These are phyloP conservation scores for Neodontobutis hainanensis DNA, from an alignment of 2,113 vertebrate species.

Conservation along the genomic window DNA sequence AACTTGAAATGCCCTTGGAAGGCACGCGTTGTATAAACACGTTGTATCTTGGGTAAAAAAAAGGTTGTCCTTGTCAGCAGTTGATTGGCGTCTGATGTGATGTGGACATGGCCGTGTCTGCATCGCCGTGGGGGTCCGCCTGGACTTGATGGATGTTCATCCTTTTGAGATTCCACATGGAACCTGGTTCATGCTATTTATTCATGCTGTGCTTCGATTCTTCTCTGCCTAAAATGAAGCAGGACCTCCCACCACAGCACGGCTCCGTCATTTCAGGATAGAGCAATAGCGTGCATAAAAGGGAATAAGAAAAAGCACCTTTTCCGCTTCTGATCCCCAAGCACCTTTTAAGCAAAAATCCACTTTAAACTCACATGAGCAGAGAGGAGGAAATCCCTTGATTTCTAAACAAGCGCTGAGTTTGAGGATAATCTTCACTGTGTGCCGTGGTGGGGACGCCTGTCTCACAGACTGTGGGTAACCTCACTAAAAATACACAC, in stretches of 20 bases:
- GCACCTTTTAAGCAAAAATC: conserved; percentile 62
- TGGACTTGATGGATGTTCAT: conserved; percentile 67
- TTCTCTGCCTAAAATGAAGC: conserved; percentile 56
- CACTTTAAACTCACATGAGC: conserved; percentile 49
- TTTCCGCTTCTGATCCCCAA: conserved; percentile 46
- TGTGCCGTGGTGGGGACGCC: conserved; percentile 11
- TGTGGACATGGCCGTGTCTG: conserved; percentile 57
- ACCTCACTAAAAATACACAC: conserved; percentile 39
- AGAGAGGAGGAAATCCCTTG: conserved; percentile 38
- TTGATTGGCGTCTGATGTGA: conserved; percentile 59
- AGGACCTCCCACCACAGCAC: conserved; percentile 60
- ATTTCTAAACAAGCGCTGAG: conserved; percentile 53
- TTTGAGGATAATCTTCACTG: conserved; percentile 59
- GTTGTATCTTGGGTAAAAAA: conserved; percentile 31
- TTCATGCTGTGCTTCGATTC: conserved; percentile 47
- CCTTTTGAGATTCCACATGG: conserved; percentile 55
- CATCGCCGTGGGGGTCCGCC: conserved; percentile 50
- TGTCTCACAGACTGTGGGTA: conserved; percentile 27
- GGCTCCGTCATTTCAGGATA: conserved; percentile 40
- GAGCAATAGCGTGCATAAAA: conserved; percentile 48
- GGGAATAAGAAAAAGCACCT: conserved; percentile 44
- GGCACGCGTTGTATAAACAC: conserved; percentile 46
- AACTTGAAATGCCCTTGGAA: conserved; percentile 59
- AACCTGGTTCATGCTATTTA: conserved; percentile 53
- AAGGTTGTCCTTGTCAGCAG: conserved; percentile 58